These are phyloP conservation scores for Semicossyphus pulcher DNA, from an alignment of 2,113 vertebrate species.

Conservation along the genomic window DNA sequence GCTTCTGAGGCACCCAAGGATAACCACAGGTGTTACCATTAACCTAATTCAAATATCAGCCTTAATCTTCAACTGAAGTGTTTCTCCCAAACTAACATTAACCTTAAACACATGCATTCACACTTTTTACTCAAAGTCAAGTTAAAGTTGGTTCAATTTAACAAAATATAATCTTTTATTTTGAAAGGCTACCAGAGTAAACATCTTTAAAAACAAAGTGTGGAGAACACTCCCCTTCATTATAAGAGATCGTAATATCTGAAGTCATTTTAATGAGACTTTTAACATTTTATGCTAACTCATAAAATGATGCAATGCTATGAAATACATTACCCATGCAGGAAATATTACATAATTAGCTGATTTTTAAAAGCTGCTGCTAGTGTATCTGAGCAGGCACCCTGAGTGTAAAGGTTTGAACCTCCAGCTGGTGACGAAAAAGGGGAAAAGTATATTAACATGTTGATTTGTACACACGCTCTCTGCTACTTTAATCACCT, in stretches of 20 bases:
- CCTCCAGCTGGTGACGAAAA: not conserved
- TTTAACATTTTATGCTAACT: conserved; percentile 15
- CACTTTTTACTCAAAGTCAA: not conserved
- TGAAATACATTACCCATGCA: conserved; percentile 34
- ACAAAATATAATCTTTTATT: not conserved
- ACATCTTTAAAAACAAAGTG: not conserved
- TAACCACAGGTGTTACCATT: conserved; percentile 8
- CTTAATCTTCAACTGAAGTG: conserved; percentile 1
- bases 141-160: not conserved
- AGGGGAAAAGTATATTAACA: not conserved
- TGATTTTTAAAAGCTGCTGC: conserved; percentile 18
- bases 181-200: not conserved
- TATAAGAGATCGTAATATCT: conserved; percentile 2
- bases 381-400: not conserved
- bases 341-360: conserved; percentile 38
- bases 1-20: not conserved
- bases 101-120: not conserved
- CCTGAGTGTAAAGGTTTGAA: not conserved
- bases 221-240: not conserved
- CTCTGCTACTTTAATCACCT: conserved; percentile 39
- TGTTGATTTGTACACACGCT: not conserved
- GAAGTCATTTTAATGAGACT: conserved; percentile 34
- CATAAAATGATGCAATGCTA: conserved; percentile 59
- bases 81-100: conserved; percentile 22
- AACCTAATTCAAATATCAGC: conserved; percentile 22